Base-by-base conservation (phyloP, 2,888 invertebrate genomes). In the Heliconius hortense region DNA sequence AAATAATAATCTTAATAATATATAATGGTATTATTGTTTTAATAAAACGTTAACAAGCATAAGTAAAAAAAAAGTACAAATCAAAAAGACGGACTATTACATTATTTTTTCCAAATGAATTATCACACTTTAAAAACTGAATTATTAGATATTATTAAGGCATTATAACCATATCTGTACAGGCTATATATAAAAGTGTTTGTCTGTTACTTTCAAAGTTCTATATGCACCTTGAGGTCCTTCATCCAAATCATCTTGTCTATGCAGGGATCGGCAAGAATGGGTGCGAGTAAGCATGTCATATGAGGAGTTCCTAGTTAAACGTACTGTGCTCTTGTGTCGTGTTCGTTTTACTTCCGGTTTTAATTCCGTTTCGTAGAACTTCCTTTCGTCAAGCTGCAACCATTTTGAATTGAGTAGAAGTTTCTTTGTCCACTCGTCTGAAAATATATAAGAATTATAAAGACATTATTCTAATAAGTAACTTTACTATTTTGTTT, bases 361-460 rank as follows among this genome's bases (percentile, higher is more conserved):
- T 43, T 88, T 90, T 2, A 94, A 79, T 72, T 91, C 92, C n/a
- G 93, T 93, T 43, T 90, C 87, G 83, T 92, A 93, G 81, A 87
- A 93, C 73, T 85, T 89, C 7, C 88, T 83, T 66, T 96, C 96
- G 84, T 97, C 96, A 39, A 93, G 93, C 83, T 95, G 94, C 81
- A 97, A 96, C 96, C 96, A 97, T 74, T 96, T 95, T 39, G 95
- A 94, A 83, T 96, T 96, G 53, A 88, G 95, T 70, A 96, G 94
- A 8, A 97, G 87, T 82, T 96, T 96, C 82, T 96, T 95, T 78
- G 96, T 94, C 97, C 97, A 97, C 84, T 95, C 93, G 66, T 96
- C 97, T 94, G 90, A 15, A 69, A 69, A 28, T 11, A 21, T 26
- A n/a, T 13, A 21, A 43, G 24, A 39, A 5, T 64, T 13, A n/a